A percentile compares a stretch with the other conserved stretches of the same genome.
Evolutionary conservation across 1,140 invertebrate genomes (phyloP).

Genomic region (Scaptomyza montana): DNA sequence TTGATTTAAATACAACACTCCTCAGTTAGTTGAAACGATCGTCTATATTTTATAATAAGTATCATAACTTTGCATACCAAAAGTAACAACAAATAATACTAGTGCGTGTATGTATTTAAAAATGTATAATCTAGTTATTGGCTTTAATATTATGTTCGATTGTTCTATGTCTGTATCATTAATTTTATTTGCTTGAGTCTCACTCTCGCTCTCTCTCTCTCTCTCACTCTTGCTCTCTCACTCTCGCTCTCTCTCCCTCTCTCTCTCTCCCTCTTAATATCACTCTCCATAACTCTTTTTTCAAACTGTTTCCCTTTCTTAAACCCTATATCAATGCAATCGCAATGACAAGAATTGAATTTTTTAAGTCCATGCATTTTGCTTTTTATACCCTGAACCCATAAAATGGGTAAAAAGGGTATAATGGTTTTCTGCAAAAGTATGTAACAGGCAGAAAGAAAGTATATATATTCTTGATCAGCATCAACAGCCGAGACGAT

Average conservation of each 20-base stretch:
- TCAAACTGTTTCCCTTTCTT: neutral
- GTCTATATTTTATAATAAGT: conserved; percentile 39
- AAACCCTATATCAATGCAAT: neutral
- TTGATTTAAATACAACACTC: conserved; percentile 34
- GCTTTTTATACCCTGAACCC: too few relatives aligned
- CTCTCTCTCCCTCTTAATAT: neutral
- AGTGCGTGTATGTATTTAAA: conserved; percentile 53
- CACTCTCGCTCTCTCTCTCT: conserved; percentile 4
- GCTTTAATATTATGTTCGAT: conserved; percentile 24
- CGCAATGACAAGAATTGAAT: conserved; percentile 12
- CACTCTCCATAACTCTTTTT: neutral
- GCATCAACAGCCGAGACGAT: too few relatives aligned
- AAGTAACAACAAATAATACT: conserved; percentile 53
- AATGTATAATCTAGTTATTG: conserved; percentile 6
- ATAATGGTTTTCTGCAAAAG: too few relatives aligned
- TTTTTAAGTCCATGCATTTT: conserved; percentile 34
- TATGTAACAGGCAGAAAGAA: too few relatives aligned
- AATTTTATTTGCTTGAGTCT: neutral
- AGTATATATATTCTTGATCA: too few relatives aligned
- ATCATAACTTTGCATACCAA: conserved; percentile 45
- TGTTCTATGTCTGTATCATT: neutral
- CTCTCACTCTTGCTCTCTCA: neutral
- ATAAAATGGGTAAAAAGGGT: too few relatives aligned
- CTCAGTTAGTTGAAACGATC: conserved; percentile 53
- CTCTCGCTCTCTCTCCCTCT: neutral